These are phyloP conservation scores for Pleuronectes platessa DNA, from an alignment of 2,113 vertebrate species.

Conservation along the genomic window DNA sequence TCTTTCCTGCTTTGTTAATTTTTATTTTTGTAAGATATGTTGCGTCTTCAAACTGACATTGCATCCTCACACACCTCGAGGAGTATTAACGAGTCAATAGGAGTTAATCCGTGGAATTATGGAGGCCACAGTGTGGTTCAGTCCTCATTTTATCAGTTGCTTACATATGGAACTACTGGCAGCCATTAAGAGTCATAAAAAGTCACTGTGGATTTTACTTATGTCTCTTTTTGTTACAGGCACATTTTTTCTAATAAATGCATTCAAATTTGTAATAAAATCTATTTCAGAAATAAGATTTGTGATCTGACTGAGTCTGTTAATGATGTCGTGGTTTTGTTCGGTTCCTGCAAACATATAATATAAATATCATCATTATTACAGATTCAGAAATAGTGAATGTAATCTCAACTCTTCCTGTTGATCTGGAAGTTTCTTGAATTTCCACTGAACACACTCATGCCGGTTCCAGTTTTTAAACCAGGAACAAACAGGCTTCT, in stretches of 20 bases:
- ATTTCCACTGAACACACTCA: slow-evolving; percentile 31
- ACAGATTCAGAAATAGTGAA: neutral
- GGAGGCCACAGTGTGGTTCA: slow-evolving; percentile 30
- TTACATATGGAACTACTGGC: slow-evolving; percentile 33
- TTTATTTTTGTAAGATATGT: slow-evolving; percentile 65
- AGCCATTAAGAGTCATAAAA: slow-evolving; percentile 47
- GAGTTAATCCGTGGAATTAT: slow-evolving; percentile 16
- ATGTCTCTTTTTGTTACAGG: slow-evolving; percentile 67
- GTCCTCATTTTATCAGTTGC: slow-evolving; percentile 23
- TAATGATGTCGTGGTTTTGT: neutral
- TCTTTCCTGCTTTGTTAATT: slow-evolving; percentile 21
- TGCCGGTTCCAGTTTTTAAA: neutral
- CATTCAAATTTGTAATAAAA: slow-evolving; percentile 75
- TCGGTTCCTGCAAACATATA: too few species aligned
- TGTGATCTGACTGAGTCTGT: neutral
- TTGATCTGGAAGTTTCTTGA: slow-evolving; percentile 36
- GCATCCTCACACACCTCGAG: slow-evolving; percentile 31
- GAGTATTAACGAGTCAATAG: slow-evolving; percentile 13
- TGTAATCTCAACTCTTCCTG: neutral
- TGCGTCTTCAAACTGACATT: slow-evolving; percentile 19
- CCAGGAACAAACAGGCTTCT: neutral
- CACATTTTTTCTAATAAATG: slow-evolving; percentile 62
- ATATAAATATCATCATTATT: too few species aligned
- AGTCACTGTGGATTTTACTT: slow-evolving; percentile 36
- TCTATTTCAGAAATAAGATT: neutral